Conservation (phyloP, 2,113 vertebrate species). For the Colistium nudipinnis region DNA sequence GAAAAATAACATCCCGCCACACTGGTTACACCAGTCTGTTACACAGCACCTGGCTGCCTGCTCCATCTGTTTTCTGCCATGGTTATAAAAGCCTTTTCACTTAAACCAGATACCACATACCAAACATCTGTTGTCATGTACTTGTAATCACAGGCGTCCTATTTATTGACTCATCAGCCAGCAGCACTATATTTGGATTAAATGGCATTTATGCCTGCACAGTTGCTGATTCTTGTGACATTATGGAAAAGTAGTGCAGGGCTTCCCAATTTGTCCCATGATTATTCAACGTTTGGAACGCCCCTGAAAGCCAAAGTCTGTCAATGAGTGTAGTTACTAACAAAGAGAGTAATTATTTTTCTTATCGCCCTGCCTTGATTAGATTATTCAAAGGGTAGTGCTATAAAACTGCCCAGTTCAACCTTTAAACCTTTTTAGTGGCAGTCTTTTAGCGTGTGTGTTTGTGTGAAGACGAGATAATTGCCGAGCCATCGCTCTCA, state of each 20-base stretch:
- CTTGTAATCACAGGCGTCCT: not conserved
- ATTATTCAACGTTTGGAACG: conserved; percentile 9
- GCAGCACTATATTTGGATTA: not conserved
- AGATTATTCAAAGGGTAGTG: conserved; percentile 15
- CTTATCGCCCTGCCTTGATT: conserved; percentile 60
- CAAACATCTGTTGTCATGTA: conserved; percentile 14
- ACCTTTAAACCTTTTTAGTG: conserved; percentile 73
- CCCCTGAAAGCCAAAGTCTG: not conserved
- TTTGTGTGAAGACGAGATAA: conserved; percentile 39
- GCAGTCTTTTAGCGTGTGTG: conserved; percentile 15
- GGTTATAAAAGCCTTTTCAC: conserved; percentile 25
- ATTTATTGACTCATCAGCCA: not conserved
- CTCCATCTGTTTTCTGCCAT: not conserved
- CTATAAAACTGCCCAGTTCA: conserved; percentile 55
- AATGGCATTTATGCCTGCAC: not conserved
- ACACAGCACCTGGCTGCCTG: conserved; percentile 37
- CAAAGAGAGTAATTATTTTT: conserved; percentile 34
- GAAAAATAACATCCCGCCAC: conserved; percentile 31
- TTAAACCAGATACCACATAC: not conserved
- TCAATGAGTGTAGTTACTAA: conserved; percentile 18
- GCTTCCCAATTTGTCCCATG: too few relatives aligned
- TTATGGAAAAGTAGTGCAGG: not conserved
- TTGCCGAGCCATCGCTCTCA: conserved; percentile 34
- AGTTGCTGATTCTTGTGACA: not conserved
- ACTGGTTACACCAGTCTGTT: conserved; percentile 61